phyloP scores from a whole-genome alignment of 53 echinoderm and acorn worm species.

The Apostichopus leukothele region DNA sequence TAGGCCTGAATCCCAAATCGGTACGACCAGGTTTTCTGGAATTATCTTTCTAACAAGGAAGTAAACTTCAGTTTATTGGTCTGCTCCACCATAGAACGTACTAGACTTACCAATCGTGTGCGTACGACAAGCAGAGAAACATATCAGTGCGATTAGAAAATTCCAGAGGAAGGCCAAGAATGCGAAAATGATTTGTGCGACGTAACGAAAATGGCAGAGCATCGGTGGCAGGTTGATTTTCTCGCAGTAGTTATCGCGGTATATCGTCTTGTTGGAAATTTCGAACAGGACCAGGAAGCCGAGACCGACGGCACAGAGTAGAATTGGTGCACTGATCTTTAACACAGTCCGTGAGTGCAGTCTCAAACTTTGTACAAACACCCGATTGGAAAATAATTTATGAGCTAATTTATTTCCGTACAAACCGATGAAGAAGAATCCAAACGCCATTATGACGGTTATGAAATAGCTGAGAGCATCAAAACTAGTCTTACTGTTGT shows the following conservation, averaged over 20 bases:
- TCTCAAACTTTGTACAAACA: conserved; percentile 82
- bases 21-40: too few species aligned
- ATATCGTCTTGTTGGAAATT: conserved; percentile 30
- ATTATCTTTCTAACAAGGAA: too few species aligned
- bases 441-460: conserved; percentile 76
- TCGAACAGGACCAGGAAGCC: conserved; percentile 73
- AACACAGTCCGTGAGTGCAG: conserved; percentile 88
- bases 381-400: conserved; percentile 80
- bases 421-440: conserved; percentile 65
- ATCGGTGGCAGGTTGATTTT: conserved; percentile 56
- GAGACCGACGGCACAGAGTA: conserved; percentile 56
- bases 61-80: too few species aligned
- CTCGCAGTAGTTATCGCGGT: conserved; percentile 54
- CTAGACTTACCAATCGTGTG: conserved; percentile 90
- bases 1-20: too few species aligned
- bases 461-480: conserved; percentile 88
- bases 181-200: conserved; percentile 64
- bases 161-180: conserved; percentile 79
- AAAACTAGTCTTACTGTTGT: conserved; percentile 71
- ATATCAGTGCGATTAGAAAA: conserved; percentile 74
- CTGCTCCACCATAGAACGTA: neutral
- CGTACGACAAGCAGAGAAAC: conserved; percentile 88
- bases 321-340: conserved; percentile 69
- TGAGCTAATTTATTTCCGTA: conserved; percentile 81
- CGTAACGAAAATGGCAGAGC: conserved; percentile 77